Base-by-base conservation (phyloP, 2,797 vertebrate species). In the Propithecus perrieri region DNA sequence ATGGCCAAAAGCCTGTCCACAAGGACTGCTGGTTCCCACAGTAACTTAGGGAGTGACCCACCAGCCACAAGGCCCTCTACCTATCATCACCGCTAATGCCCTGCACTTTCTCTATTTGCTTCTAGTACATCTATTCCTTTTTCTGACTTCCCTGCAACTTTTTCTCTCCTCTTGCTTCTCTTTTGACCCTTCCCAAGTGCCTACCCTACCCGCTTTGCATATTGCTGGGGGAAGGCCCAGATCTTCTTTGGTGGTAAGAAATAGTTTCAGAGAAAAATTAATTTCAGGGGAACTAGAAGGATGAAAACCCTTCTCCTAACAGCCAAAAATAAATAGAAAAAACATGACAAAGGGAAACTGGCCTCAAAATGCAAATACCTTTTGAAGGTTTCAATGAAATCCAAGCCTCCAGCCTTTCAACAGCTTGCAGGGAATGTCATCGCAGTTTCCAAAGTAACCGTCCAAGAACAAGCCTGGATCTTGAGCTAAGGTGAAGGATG, bases 251-350 rank as follows among this genome's bases (percentile, higher is more conserved):
- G 79, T 79, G 46, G 81, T 95, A 92, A 95, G 78, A 94, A 91
- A 93, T 57, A 61, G 22, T 93, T 94, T 86, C 63, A 86, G 50
- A 94, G 61, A 53, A 96, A 97, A 90, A 91, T 86, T 89, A 83
- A 95, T 86, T 93, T 96, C 86, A 85, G 61, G 33, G 46, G 57
- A 72, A 65, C 71, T 75, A 72, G 86, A 75, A 90, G 81, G 38
- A 89, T 53, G 74, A 57, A 97, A 95, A 71, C 17, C 26, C 53
- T 94, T 78, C 35, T 57, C 85, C 69, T 78, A 43, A 79, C 78
- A 69, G 38, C 72, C 17, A n/a, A 85, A 74, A 81, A 57, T 61
- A 93, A 94, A 87, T 30, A 3, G 28, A 7, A 41, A 65, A 92
- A 72, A 48, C 7, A 83, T 53, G 89, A 72, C 86, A 69, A 85